Evolutionary conservation across 1,140 invertebrate species (phyloP), one percentile per base, ranked within the genome.

Genomic region (Diabrotica virgifera): DNA sequence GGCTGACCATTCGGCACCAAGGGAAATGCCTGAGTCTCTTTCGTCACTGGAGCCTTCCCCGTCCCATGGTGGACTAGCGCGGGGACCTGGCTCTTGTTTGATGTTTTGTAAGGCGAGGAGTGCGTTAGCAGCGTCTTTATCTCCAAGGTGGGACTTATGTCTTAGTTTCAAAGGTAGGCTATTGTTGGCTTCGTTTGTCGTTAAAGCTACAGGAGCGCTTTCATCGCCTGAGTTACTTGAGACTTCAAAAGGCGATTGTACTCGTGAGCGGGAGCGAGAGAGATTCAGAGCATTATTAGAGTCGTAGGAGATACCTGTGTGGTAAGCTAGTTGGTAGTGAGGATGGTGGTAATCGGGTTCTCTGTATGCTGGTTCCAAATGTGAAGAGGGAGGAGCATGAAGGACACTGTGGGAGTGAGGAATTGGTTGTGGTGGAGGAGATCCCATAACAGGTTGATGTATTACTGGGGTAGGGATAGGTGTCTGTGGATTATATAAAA

Each of bases 121-220:
- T 0, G 90, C 89, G 69, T 85, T 90, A 0, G 91, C 90, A 1
- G 91, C 90, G 74, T 94, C 92, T 72, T 93, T 93, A 76, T 95
- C 92, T 0, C 92, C 91, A 53, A 95, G 83, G 71, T 93, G 89
- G n/a, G 89, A 90, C 78, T 96, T 97, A 84, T 97, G 94, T 69
- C 94, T 86, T 59, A 96, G 82, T 78, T 96, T 96, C 70, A 94
- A 87, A 0, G 94, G 94, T 66, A 96, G 77, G 68, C 87, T 87
- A 71, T 88, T 88, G 75, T 88, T 85, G 10, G 70, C 66, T 72
- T 67, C 79, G 46, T 61, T 67, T 59, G 69, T 74, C 57, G 69
- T 78, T 38, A 71, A 71, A 63, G 72, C 80, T 66, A 81, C 80
- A 65, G 76, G 87, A 75, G 69, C 82, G 78, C 63, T 83, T 71